These are phyloP conservation scores for Piezodorus guildinii DNA, from an alignment of 1,140 invertebrate genomes.

Conservation along the genomic window DNA sequence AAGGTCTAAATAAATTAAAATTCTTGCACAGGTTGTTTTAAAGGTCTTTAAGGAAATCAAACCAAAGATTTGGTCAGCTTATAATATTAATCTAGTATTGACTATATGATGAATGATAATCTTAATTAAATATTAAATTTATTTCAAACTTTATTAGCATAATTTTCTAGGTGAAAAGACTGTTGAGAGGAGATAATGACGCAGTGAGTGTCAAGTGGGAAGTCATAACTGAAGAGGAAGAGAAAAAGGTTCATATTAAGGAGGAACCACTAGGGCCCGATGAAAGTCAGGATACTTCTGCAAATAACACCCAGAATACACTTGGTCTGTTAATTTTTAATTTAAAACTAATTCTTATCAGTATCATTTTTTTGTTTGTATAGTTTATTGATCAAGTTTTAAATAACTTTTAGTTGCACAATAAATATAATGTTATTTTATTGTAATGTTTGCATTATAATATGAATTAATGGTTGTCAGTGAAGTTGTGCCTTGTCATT, in stretches of 20 bases:
- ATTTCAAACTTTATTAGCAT: not conserved
- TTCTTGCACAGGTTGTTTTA: too few relatives aligned
- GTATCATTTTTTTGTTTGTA: not conserved
- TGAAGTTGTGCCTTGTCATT: too few relatives aligned
- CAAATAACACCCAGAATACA: slow-evolving; percentile 14
- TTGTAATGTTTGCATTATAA: too few relatives aligned
- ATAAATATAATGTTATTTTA: too few relatives aligned
- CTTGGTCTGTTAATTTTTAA: slow-evolving; percentile 19
- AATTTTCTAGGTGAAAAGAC: slow-evolving; percentile 50
- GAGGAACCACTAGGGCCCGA: slow-evolving; percentile 26
- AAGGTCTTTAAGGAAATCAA: too few relatives aligned
- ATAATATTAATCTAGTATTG: not conserved
- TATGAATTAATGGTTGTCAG: too few relatives aligned
- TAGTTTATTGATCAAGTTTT: too few relatives aligned
- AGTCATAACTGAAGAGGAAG: slow-evolving; percentile 82
- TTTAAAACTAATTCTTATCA: not conserved
- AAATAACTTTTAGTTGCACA: too few relatives aligned
- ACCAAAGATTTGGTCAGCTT: too few relatives aligned
- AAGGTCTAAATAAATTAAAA: too few relatives aligned
- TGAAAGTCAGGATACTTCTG: not conserved
- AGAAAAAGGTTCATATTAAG: slow-evolving; percentile 33
- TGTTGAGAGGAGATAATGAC: slow-evolving; percentile 58
- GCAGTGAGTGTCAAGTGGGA: slow-evolving; percentile 75
- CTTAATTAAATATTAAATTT: not conserved
- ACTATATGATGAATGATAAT: not conserved